These are phyloP conservation scores for Platysteira castanea DNA, from an alignment of 2,113 vertebrate genomes.

Conservation along the genomic window DNA sequence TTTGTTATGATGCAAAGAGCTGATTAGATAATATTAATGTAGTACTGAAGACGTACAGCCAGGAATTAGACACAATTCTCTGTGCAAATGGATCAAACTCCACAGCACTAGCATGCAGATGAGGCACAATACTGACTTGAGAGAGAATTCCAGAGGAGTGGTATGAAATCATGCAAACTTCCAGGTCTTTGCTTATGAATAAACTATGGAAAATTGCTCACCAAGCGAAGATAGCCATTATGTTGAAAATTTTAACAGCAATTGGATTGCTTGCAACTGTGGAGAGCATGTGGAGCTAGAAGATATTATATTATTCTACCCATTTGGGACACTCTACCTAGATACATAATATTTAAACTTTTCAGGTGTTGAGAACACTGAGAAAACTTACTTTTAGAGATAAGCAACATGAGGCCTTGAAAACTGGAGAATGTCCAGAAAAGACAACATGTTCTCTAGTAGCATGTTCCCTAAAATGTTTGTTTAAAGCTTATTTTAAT, in stretches of 20 bases:
- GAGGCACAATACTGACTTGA: neutral
- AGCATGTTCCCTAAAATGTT: neutral
- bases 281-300: neutral
- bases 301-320: neutral
- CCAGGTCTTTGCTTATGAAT: neutral
- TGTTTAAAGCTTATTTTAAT: neutral
- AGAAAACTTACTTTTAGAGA: neutral
- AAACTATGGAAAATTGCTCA: neutral
- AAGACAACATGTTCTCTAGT: neutral
- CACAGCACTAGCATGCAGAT: neutral
- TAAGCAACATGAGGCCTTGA: neutral
- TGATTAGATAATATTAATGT: neutral
- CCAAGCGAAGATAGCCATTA: neutral
- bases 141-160: neutral
- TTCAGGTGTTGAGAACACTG: neutral
- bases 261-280: neutral
- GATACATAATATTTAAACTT: neutral
- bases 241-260: neutral
- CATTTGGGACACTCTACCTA: neutral
- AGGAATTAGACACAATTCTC: neutral
- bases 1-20: constrained; percentile 26
- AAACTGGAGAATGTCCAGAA: neutral
- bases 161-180: neutral
- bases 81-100: neutral
- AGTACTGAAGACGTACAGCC: neutral